Evolutionary conservation across 2,888 invertebrate genomes (phyloP).

Genomic region (Diabrotica balteata): DNA sequence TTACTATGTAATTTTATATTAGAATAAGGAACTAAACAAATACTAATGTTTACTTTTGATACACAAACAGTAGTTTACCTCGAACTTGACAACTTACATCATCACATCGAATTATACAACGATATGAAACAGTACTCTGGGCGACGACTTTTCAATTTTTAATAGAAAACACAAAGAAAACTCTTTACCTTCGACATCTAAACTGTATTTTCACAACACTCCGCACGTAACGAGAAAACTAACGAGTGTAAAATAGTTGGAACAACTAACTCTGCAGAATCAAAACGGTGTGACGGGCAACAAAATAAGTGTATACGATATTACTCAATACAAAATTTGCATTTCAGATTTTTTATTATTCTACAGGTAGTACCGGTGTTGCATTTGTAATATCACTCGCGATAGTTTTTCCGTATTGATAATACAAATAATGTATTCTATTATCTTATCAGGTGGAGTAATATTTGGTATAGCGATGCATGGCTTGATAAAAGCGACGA

Average conservation of each 20-base stretch:
- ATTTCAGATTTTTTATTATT: slow-evolving; percentile 4
- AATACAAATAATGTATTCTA: too few relatives aligned
- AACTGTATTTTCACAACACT: slow-evolving; percentile 3
- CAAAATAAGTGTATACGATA: slow-evolving; percentile 4
- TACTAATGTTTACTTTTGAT: not conserved
- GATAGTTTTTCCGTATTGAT: too few relatives aligned
- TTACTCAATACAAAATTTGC: slow-evolving; percentile 10
- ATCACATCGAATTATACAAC: too few relatives aligned
- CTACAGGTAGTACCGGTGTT: not conserved
- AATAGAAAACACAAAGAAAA: not conserved
- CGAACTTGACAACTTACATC: too few relatives aligned
- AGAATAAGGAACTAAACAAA: not conserved
- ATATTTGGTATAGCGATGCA: too few relatives aligned
- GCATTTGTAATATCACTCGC: not conserved
- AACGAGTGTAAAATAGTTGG: slow-evolving; percentile 2
- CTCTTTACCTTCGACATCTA: slow-evolving; percentile 15
- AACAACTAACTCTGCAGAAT: slow-evolving; percentile 8
- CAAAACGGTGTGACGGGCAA: slow-evolving; percentile 17
- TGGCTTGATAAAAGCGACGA: too few relatives aligned
- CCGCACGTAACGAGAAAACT: not conserved
- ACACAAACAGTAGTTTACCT: too few relatives aligned
- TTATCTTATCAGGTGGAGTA: too few relatives aligned
- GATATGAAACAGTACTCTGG: too few relatives aligned
- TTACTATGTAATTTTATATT: not conserved
- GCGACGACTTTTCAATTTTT: not conserved